Evolutionary conservation across 2,888 invertebrate genomes (phyloP), one percentile per base, ranked within the genome.

Genomic region (Drosophila limbata): DNA sequence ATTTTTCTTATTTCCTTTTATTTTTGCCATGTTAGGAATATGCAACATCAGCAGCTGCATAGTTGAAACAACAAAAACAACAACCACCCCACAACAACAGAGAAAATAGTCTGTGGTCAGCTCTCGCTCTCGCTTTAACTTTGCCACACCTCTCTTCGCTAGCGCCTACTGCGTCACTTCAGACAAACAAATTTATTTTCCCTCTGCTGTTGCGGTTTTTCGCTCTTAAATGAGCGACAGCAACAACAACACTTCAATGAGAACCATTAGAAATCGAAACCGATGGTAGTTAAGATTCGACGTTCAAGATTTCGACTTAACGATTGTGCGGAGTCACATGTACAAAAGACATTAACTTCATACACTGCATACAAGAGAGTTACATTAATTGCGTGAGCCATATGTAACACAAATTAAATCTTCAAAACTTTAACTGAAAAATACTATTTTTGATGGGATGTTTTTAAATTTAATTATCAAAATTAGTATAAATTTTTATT

Each of bases 231-330:
- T 60, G 64, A 62, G 59, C 77, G 57, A 59, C 67, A 77, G 40
- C 60, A 70, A 50, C 69, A 75, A 63, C 31, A 68, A 53, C 71
- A 62, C 31, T 77, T 59, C 47, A 72, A 67, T 59, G 68, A 31
- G 63, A 61, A 40, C 74, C 74, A 73, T 76, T 78, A 73, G 76
- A 76, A 76, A 76, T 76, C 76, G 76, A 76, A 76, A 78, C 74
- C 74, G 69, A 55, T 61, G 69, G 76, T 33, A 73, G 76, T 76
- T 78, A 76, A 76, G 76, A 76, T 76, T 65, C 55, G 79, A 78
- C 53, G 56, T 65, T 60, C 69, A 59, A 76, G 79, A 76, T 76
- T 73, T 78, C 74, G 59, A 51, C 53, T 69, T 78, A 76, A 76
- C 74, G 79, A 78, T 78, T 78, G 51, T 47, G 35, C 57, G 61